These are phyloP conservation scores for Sternarchorhynchus goeldii DNA, from an alignment of 2,797 vertebrate genomes.

Conservation along the genomic window DNA sequence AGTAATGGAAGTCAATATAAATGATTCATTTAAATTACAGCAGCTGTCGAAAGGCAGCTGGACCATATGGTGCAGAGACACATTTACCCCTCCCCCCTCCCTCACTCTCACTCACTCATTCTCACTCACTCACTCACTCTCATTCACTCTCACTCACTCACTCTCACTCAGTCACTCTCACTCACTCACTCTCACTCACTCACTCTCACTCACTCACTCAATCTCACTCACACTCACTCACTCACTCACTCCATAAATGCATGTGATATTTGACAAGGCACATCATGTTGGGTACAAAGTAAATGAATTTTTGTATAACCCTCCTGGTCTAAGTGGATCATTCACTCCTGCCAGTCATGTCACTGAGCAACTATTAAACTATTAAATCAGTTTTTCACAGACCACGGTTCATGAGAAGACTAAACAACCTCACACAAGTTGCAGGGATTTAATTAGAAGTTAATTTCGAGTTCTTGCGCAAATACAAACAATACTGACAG, in stretches of 20 bases:
- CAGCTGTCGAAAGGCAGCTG: conserved; percentile 32
- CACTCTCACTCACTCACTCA: too few relatives aligned
- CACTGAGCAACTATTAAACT: conserved; percentile 66
- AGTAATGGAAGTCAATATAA: conserved; percentile 42
- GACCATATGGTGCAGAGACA: conserved; percentile 39
- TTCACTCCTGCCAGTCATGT: conserved; percentile 61
- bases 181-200: not conserved
- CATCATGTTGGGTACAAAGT: conserved; percentile 49
- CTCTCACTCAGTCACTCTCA: not conserved
- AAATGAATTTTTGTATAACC: conserved; percentile 57
- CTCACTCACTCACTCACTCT: not conserved
- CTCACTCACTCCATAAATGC: too few relatives aligned
- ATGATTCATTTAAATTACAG: conserved; percentile 51
- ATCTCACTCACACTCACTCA: not conserved
- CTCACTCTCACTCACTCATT: not conserved
- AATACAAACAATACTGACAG: conserved; percentile 77
- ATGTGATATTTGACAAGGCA: conserved; percentile 45
- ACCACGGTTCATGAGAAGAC: conserved; percentile 56
- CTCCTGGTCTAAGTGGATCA: conserved; percentile 54
- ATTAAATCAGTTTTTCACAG: conserved; percentile 65
- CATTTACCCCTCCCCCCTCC: conserved; percentile 28
- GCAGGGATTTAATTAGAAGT: conserved; percentile 75
- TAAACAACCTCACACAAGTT: conserved; percentile 64
- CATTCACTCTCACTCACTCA: not conserved
- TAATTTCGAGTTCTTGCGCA: conserved; percentile 76